These are phyloP conservation scores for Pachycephus smyrnensis DNA, from an alignment of 2,888 invertebrate genomes.

Conservation along the genomic window DNA sequence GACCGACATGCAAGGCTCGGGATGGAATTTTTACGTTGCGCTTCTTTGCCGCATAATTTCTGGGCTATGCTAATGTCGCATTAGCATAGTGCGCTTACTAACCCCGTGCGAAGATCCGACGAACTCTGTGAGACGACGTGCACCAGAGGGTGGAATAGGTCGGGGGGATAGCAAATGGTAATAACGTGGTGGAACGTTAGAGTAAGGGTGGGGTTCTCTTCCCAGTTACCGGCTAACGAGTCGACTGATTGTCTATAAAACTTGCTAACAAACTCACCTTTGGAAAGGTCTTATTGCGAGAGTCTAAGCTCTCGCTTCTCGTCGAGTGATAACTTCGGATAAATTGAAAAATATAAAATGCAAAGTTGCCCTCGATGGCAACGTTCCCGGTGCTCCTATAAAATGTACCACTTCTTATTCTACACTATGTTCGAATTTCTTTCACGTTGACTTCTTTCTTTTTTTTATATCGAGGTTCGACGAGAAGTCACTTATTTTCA, in stretches of 20 bases:
- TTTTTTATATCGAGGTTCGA: background rate
- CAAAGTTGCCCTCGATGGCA: conserved; percentile 24
- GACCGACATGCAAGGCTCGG: background rate
- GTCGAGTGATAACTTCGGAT: conserved; percentile 35
- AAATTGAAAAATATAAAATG: conserved; percentile 55
- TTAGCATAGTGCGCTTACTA: conserved; percentile 36
- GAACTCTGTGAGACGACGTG: background rate
- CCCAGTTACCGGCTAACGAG: conserved; percentile 55
- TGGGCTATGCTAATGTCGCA: conserved; percentile 40
- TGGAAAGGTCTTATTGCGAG: background rate
- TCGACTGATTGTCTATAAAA: conserved; percentile 58
- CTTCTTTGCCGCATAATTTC: conserved; percentile 27
- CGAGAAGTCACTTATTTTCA: background rate
- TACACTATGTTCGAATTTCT: background rate
- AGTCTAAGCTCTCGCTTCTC: conserved; percentile 1
- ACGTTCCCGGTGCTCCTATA: background rate
- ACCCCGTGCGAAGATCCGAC: background rate
- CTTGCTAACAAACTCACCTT: conserved; percentile 54
- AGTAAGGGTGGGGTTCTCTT: conserved; percentile 27
- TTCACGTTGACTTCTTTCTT: background rate
- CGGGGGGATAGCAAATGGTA: conserved; percentile 41
- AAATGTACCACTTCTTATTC: background rate
- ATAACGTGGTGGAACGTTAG: conserved; percentile 46
- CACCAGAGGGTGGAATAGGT: background rate
- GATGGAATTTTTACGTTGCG: conserved; percentile 36